Evolutionary conservation across 2,797 vertebrate species (phyloP), one percentile per base, ranked within the genome.

Genomic region (Denticeps clupeoides): DNA sequence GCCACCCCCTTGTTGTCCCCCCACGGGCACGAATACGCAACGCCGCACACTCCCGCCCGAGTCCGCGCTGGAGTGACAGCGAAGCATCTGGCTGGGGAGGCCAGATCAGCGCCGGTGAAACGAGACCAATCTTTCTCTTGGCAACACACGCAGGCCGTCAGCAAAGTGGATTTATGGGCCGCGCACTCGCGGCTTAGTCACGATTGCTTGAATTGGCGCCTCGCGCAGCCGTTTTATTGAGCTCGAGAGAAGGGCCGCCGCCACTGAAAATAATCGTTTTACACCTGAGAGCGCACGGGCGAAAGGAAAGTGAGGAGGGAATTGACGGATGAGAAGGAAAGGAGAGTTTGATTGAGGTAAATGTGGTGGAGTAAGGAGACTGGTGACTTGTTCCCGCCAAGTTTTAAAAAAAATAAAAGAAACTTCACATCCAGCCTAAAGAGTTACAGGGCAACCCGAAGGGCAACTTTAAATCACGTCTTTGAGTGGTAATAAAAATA

Each of bases 201-300:
- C 64, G 76, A 82, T 77, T 79, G 69, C 75, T 80, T 76, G 71
- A 70, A 71, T 69, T 78, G 74, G 74, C 56, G 19, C 48, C 64
- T 42, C 43, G 48, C 16, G 18, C 54, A 60, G 41, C 53, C 35
- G 46, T 48, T 65, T 64, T 59, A 64, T 65, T 55, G 50, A 55
- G 43, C 65, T 63, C 58, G 37, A 52, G 53, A 59, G 58, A 61
- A 52, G 48, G 45, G 61, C 45, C 4, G 42, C 69, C 67, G 76
- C 69, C 66, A 75, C 78, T 70, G 64, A 73, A 80, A 78, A 67
- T 71, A 73, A 78, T 67, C 55, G 24, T 56, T 74, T 62, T 65
- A 61, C 58, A 58, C 51, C 63, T 70, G 45, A 33, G 42, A 25
- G 29, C n/a, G n/a, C n/a, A n/a, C n/a, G n/a, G n/a, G n/a, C 9